Base-by-base conservation (phyloP, 1,140 invertebrate species). In the Drosophila azteca region DNA sequence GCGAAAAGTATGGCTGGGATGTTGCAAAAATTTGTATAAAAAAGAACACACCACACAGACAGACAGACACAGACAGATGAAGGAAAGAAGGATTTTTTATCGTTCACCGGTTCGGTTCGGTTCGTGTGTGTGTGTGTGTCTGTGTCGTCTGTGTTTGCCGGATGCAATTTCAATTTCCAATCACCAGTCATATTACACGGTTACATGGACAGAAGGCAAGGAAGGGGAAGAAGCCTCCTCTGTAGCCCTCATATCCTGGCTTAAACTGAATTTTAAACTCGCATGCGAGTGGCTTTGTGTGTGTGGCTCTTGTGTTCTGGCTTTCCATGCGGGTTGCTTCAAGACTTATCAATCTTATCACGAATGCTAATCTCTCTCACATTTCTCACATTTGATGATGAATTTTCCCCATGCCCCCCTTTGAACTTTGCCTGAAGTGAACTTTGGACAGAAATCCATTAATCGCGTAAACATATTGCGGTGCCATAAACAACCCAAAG, bases 81-180 rank as follows among this genome's bases (percentile, higher is more conserved):
- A 29, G 53, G 61, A 15, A 35, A 41, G 46, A 52, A 81, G 55
- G 43, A 59, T 63, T 75, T 66, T 59, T 69, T 69, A 69, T 69
- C 64, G 64, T 39, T 39, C 11, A 13, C 8, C 44, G 65, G 63
- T 69, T 17, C 44, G 65, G 62, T 48, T 79, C 50, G n/a, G n/a
- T n/a, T n/a, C n/a, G n/a, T 61, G 52, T 65, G 62, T 77, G 59
- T 35, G 11, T 9, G 31, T 11, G 31, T 11, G 31, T 11, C n/a
- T n/a, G n/a, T n/a, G n/a, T n/a, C n/a, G 31, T 13, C 1, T 13
- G 35, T 11, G 35, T 66, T 82, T 75, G 61, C 82, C 82, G 82
- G 82, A 85, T 85, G 82, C 82, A 85, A 85, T 85, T 85, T 87
- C 82, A 85, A 85, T 78, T 85, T 85, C 75, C 82, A 85, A 85